Percentiles rank a stretch among this genome's conserved stretches.
Evolutionary conservation across 2,797 vertebrate genomes (phyloP).

Genomic region (Lacerta bilineata): DNA sequence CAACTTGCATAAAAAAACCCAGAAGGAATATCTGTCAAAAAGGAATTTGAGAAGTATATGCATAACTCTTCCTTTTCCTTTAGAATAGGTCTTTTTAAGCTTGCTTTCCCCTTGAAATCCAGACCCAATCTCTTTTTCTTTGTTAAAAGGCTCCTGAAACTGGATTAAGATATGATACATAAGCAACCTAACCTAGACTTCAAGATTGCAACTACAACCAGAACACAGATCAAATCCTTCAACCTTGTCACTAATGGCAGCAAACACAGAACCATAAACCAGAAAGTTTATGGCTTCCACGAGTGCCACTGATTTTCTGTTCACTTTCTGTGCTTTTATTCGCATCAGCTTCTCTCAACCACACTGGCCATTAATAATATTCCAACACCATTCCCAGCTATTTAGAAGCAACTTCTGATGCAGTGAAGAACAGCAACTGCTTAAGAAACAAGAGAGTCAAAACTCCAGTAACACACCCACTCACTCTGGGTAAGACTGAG

Average conservation of each 20-base stretch:
- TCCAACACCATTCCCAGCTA: too few species aligned
- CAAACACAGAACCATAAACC: background rate
- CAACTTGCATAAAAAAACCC: slow-evolving; percentile 5
- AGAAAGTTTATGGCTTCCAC: background rate
- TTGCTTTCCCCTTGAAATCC: background rate
- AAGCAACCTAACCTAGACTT: background rate
- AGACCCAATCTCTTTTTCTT: background rate
- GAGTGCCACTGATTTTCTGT: background rate
- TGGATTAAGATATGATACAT: background rate
- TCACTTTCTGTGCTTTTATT: too few species aligned
- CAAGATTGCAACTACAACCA: background rate
- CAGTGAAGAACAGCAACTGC: background rate
- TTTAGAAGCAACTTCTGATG: background rate
- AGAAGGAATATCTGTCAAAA: background rate
- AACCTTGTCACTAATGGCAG: background rate
- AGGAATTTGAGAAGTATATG: background rate
- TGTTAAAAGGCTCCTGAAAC: background rate
- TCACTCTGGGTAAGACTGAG: background rate
- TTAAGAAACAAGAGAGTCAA: background rate
- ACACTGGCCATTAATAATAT: background rate
- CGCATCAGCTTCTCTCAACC: background rate
- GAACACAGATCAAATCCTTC: background rate
- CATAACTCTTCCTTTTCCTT: background rate
- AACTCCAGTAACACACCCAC: background rate
- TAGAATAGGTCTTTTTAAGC: background rate